Evolutionary conservation across 2,888 invertebrate species (phyloP).

Genomic region (Xylota sylvarum): DNA sequence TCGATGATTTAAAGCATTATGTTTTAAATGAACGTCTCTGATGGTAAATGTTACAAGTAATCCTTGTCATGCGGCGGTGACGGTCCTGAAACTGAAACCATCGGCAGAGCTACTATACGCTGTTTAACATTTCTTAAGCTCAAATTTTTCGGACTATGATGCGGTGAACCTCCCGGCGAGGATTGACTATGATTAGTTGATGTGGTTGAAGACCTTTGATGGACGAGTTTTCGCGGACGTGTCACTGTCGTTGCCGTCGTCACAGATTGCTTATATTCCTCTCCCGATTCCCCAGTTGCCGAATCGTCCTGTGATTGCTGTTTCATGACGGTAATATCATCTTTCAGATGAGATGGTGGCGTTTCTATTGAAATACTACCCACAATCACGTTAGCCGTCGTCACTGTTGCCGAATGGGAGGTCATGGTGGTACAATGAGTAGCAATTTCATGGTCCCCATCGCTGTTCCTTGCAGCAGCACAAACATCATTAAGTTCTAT

Average conservation of each 20-base stretch:
- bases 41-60: slow-evolving; percentile 85
- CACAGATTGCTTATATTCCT: slow-evolving; percentile 76
- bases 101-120: slow-evolving; percentile 86
- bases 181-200: slow-evolving; percentile 79
- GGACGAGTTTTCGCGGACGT: slow-evolving; percentile 81
- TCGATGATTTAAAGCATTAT: slow-evolving; percentile 63
- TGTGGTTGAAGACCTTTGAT: slow-evolving; percentile 82
- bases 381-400: slow-evolving; percentile 82
- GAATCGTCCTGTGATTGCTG: slow-evolving; percentile 63
- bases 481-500: slow-evolving; percentile 68
- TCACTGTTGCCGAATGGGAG: slow-evolving; percentile 81
- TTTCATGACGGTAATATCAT: slow-evolving; percentile 77
- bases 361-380: slow-evolving; percentile 84
- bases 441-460: slow-evolving; percentile 78
- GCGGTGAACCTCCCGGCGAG: slow-evolving; percentile 79
- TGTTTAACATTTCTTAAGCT: slow-evolving; percentile 81
- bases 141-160: slow-evolving; percentile 81
- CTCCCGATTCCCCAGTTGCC: slow-evolving; percentile 75
- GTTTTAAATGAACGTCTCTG: slow-evolving; percentile 85
- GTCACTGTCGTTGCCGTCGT: slow-evolving; percentile 77
- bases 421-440: slow-evolving; percentile 79
- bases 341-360: slow-evolving; percentile 83
- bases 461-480: slow-evolving; percentile 27
- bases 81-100: slow-evolving; percentile 92
- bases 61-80: slow-evolving; percentile 90